Conservation (phyloP, 2,888 invertebrate species). For the Zelleria hepariella region DNA sequence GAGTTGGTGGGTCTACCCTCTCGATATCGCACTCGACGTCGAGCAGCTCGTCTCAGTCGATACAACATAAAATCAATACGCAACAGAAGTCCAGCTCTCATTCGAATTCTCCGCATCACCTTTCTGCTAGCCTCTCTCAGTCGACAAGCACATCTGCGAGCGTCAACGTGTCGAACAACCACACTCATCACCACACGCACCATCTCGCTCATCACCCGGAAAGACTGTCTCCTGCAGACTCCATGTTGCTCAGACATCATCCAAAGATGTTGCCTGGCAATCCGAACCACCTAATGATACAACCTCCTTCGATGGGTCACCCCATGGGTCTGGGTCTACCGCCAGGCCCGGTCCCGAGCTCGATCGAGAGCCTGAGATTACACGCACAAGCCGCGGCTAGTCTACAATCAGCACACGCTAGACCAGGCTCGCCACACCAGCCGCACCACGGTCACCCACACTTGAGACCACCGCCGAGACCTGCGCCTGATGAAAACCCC, state of each 20-base stretch:
- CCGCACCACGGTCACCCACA: conserved; percentile 69
- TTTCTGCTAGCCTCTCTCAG: conserved; percentile 70
- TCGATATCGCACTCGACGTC: conserved; percentile 79
- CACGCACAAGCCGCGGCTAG: conserved; percentile 81
- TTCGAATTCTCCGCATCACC: conserved; percentile 65
- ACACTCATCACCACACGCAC: conserved; percentile 78
- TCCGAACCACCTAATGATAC: conserved; percentile 76
- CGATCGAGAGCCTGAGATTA: conserved; percentile 80
- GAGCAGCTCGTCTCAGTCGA: conserved; percentile 76
- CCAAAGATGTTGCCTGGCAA: conserved; percentile 70
- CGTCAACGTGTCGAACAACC: conserved; percentile 69
- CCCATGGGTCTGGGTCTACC: conserved; percentile 70
- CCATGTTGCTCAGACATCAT: conserved; percentile 63
- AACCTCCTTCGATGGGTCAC: conserved; percentile 76
- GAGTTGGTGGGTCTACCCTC: conserved; percentile 70
- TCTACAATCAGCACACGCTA: conserved; percentile 52
- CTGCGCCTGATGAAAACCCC: conserved; percentile 51
- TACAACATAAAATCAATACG: conserved; percentile 73
- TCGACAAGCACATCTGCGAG: conserved; percentile 66
- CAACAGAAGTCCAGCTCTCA: conserved; percentile 61
- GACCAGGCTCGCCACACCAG: conserved; percentile 69
- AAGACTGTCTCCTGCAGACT: conserved; percentile 74
- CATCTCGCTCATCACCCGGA: conserved; percentile 77
- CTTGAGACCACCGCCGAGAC: conserved; percentile 52
- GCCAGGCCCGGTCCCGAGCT: conserved; percentile 73